Percentiles rank a stretch among this genome's conserved stretches.
Conservation (phyloP, 2,888 invertebrate genomes). For the Drymonia ruficornis region DNA sequence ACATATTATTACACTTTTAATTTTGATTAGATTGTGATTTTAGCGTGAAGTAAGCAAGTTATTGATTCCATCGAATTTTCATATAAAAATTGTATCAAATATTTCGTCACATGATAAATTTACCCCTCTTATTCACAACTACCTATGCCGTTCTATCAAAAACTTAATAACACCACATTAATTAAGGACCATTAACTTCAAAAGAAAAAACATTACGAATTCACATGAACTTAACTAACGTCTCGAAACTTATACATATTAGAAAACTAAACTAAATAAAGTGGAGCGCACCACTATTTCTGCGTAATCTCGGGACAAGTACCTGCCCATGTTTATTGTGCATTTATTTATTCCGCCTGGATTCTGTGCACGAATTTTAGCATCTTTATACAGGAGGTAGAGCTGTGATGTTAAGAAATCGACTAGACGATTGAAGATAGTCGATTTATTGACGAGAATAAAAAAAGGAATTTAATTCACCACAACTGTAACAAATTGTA, state of each 20-base stretch:
- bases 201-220: not conserved
- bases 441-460: not conserved
- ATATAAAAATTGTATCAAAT: too few species aligned
- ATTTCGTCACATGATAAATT: too few species aligned
- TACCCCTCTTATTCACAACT: too few species aligned
- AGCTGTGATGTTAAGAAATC: constrained; percentile 11
- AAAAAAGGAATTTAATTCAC: too few species aligned
- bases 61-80: too few species aligned
- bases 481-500: too few species aligned
- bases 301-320: constrained; percentile 40
- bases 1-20: too few species aligned
- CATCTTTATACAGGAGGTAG: constrained; percentile 39
- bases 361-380: constrained; percentile 45
- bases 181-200: not conserved
- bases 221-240: not conserved
- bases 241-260: constrained; percentile 27
- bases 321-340: constrained; percentile 41
- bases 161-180: too few species aligned
- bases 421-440: not conserved
- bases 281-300: constrained; percentile 30
- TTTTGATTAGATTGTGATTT: too few species aligned
- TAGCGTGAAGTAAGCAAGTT: too few species aligned
- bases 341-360: constrained; percentile 46
- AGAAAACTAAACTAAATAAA: constrained; percentile 38
- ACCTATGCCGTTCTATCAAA: too few species aligned